phyloP scores from a whole-genome alignment of 2,113 vertebrate species.

The Grantiella picta region DNA sequence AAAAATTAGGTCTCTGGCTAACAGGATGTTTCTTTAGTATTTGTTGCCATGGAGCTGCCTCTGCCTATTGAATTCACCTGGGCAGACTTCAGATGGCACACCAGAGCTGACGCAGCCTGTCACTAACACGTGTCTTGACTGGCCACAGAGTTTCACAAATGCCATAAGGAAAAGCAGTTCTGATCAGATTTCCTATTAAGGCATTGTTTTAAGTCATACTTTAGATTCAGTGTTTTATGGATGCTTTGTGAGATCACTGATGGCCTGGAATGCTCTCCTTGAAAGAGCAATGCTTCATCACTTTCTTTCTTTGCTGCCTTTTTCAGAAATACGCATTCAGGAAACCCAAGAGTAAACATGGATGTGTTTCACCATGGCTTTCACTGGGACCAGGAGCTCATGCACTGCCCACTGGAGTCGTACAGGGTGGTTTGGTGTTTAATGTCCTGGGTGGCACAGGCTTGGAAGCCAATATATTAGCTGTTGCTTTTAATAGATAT shows the following conservation, averaged over 20 bases:
- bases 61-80: conserved; percentile 35
- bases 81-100: not conserved
- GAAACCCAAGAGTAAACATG: not conserved
- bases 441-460: not conserved
- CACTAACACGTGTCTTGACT: not conserved
- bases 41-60: conserved; percentile 53
- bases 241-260: not conserved
- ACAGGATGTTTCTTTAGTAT: not conserved
- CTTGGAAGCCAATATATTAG: not conserved
- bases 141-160: not conserved
- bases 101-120: not conserved
- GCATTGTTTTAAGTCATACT: not conserved
- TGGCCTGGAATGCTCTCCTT: not conserved
- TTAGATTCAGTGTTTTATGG: not conserved
- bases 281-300: not conserved
- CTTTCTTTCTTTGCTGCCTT: not conserved
- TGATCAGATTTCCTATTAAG: not conserved
- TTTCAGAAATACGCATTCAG: not conserved
- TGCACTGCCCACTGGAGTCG: not conserved
- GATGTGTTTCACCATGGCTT: not conserved
- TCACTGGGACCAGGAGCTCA: not conserved
- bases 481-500: not conserved
- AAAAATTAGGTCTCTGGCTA: conserved; percentile 7
- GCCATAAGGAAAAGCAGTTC: not conserved
- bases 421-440: not conserved